Evolutionary conservation across 2,888 invertebrate genomes (phyloP).

Genomic region (Caenorhabditis becei): DNA sequence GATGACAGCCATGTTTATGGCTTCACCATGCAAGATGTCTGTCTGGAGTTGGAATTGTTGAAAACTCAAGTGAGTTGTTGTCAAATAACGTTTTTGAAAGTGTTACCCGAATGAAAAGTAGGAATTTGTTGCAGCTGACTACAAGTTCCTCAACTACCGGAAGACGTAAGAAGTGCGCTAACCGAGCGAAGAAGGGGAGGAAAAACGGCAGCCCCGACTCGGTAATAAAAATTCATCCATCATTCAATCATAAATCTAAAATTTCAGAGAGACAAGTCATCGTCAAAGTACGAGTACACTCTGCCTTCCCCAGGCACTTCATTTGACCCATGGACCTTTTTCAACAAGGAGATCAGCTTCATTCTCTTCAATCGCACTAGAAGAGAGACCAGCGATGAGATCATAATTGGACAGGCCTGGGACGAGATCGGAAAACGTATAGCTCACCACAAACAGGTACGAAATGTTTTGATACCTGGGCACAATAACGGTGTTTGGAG

Average conservation of each 20-base stretch:
- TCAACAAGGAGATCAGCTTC: slow-evolving; percentile 7
- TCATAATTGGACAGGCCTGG: not conserved
- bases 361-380: not conserved
- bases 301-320: not conserved
- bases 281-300: not conserved
- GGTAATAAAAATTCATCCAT: not conserved
- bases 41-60: slow-evolving; percentile 18
- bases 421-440: slow-evolving; percentile 21
- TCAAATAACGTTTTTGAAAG: not conserved
- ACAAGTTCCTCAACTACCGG: not conserved
- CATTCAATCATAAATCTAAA: not conserved
- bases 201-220: not conserved
- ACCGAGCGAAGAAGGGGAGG: not conserved
- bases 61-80: slow-evolving; percentile 18
- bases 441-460: slow-evolving; percentile 30
- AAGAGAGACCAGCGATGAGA: slow-evolving; percentile 8
- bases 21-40: slow-evolving; percentile 32
- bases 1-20: not conserved
- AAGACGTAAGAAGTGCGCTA: not conserved
- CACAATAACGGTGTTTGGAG: too few species aligned
- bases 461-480: too few species aligned
- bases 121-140: not conserved
- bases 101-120: not conserved
- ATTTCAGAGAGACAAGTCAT: not conserved
- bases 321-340: slow-evolving; percentile 22